These are phyloP conservation scores for Aethes cnicana DNA, from an alignment of 2,888 invertebrate species.

Conservation along the genomic window DNA sequence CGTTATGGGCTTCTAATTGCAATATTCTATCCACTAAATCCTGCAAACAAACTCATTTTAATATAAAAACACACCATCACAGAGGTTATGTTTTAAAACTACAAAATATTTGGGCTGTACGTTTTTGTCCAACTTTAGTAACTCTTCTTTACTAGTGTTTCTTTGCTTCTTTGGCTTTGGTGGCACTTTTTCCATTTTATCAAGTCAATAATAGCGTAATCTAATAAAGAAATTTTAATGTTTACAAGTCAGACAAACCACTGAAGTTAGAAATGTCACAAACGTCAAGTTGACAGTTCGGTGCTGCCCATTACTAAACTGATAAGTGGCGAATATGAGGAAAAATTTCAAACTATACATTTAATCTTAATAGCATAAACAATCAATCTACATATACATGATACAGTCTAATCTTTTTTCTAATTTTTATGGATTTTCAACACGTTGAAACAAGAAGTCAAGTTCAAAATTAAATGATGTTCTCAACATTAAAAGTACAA, in stretches of 20 bases:
- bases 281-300: no score
- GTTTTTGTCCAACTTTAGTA: slow-evolving; percentile 56
- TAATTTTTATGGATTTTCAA: no score
- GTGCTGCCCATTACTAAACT: no score
- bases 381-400: no score
- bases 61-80: slow-evolving; percentile 31
- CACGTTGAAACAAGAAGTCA: no score
- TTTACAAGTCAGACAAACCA: slow-evolving; percentile 14
- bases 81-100: slow-evolving; percentile 35
- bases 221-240: background rate
- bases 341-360: no score
- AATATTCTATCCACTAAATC: slow-evolving; percentile 88
- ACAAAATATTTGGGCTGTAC: slow-evolving; percentile 38
- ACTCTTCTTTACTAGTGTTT: slow-evolving; percentile 48
- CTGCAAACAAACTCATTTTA: slow-evolving; percentile 60
- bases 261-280: no score
- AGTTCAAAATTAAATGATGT: no score
- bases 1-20: slow-evolving; percentile 89
- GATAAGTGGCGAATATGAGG: no score
- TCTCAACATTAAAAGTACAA: no score
- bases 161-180: slow-evolving; percentile 52
- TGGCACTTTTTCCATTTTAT: slow-evolving; percentile 47
- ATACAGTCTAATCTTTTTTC: no score
- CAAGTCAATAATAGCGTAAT: background rate
- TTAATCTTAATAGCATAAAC: no score